Evolutionary conservation across 2,113 vertebrate species (phyloP).

Genomic region (Talpa occidentalis): DNA sequence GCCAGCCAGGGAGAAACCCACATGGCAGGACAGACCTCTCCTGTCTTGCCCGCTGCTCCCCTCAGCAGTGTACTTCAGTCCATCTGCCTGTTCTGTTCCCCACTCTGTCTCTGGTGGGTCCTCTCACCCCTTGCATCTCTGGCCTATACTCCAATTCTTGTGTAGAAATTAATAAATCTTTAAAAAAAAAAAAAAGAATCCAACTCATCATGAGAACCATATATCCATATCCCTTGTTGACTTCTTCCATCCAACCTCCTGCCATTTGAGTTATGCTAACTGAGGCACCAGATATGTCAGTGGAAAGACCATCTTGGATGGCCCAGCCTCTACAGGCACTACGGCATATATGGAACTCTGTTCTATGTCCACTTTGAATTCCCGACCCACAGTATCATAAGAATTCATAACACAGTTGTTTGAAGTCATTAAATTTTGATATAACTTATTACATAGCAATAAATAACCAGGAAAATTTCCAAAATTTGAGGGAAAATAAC

Average conservation of each 20-base stretch:
- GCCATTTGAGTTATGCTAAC: neutral
- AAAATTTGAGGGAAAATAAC: neutral
- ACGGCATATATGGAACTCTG: neutral
- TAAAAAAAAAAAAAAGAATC: too few relatives aligned
- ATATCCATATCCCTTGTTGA: neutral
- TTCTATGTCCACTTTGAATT: neutral
- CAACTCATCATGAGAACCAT: neutral
- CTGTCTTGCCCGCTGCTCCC: too few relatives aligned
- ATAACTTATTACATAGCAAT: neutral
- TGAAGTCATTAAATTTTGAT: neutral
- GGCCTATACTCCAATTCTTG: too few relatives aligned
- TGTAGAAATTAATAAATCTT: too few relatives aligned
- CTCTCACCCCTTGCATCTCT: too few relatives aligned
- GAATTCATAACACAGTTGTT: neutral
- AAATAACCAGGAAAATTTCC: neutral
- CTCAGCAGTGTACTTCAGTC: too few relatives aligned
- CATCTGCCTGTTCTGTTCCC: too few relatives aligned
- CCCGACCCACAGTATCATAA: neutral
- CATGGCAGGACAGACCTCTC: too few relatives aligned
- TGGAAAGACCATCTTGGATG: neutral
- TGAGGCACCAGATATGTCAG: neutral
- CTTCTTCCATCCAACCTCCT: neutral
- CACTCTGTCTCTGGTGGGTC: too few relatives aligned
- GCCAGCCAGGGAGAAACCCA: too few relatives aligned
- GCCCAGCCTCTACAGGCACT: neutral